Percentiles rank a stretch among this genome's conserved stretches.
Evolutionary conservation across 2,888 invertebrate genomes (phyloP).

Genomic region (Megastigmus dorsalis): DNA sequence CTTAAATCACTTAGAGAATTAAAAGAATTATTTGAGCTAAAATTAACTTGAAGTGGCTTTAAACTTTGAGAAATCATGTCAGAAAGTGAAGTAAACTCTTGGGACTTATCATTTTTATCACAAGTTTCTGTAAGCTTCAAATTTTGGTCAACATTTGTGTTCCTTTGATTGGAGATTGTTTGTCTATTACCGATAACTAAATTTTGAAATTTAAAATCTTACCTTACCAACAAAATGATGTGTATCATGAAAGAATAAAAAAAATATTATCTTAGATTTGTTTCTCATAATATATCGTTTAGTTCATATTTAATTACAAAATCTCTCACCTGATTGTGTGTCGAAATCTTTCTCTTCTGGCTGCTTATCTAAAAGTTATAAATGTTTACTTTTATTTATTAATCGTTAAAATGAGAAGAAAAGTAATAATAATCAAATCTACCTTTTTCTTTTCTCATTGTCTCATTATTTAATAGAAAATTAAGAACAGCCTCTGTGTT

Average conservation of each 20-base stretch:
- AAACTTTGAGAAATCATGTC: conserved; percentile 16
- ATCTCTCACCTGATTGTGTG: conserved; percentile 44
- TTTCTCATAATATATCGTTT: conserved; percentile 8
- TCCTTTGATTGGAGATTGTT: not conserved
- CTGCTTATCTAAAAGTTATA: conserved; percentile 31
- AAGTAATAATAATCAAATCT: not conserved
- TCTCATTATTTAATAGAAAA: conserved; percentile 79
- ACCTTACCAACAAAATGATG: conserved; percentile 69
- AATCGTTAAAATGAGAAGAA: conserved; percentile 19
- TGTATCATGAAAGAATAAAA: conserved; percentile 65
- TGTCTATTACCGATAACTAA: not conserved
- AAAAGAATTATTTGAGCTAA: conserved; percentile 48
- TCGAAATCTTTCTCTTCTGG: conserved; percentile 11
- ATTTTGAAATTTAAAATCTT: conserved; percentile 66
- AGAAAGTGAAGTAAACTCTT: conserved; percentile 12
- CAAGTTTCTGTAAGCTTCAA: conserved; percentile 4
- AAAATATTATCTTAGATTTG: conserved; percentile 57
- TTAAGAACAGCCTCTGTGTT: conserved; percentile 85
- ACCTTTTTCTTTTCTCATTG: not conserved
- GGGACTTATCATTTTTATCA: conserved; percentile 12
- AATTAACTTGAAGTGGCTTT: conserved; percentile 31
- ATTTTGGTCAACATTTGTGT: conserved; percentile 9
- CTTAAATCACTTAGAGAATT: conserved; percentile 66
- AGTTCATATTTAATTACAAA: conserved; percentile 1
- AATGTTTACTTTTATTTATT: not conserved